Percentiles rank a stretch among this genome's conserved stretches.
Evolutionary conservation across 2,888 invertebrate genomes (phyloP).

Genomic region (Caradrina clavipalpis): DNA sequence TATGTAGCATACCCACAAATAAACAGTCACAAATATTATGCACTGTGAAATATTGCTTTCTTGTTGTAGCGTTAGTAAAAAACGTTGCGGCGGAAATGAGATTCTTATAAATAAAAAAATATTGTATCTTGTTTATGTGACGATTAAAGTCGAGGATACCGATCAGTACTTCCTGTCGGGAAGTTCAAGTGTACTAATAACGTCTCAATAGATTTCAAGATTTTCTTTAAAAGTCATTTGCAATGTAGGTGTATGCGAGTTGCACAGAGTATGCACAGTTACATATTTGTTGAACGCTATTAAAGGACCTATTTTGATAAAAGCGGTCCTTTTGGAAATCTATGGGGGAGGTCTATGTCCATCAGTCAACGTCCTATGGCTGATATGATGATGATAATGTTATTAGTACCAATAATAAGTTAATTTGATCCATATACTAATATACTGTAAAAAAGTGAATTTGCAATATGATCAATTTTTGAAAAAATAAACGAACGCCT

Average conservation of each 20-base stretch:
- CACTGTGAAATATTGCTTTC: conserved; percentile 80
- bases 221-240: conserved; percentile 5
- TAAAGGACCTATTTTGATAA: too few species aligned
- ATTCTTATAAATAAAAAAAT: neutral
- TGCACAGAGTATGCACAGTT: too few species aligned
- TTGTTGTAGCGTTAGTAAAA: conserved; percentile 72
- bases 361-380: too few species aligned
- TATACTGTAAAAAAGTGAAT: too few species aligned
- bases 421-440: too few species aligned
- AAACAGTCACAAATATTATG: conserved; percentile 79
- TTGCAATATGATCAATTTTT: neutral
- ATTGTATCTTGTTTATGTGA: conserved; percentile 4
- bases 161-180: conserved; percentile 34
- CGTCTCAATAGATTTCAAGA: neutral
- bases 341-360: too few species aligned
- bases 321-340: too few species aligned
- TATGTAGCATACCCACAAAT: conserved; percentile 77
- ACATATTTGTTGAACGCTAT: neutral
- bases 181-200: conserved; percentile 8
- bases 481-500: neutral
- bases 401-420: too few species aligned
- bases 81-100: conserved; percentile 44
- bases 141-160: conserved; percentile 14
- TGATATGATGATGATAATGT: too few species aligned
- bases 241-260: too few species aligned